Evolutionary conservation across 2,797 vertebrate species (phyloP).

Genomic region (Hypotaenidia okinawae): DNA sequence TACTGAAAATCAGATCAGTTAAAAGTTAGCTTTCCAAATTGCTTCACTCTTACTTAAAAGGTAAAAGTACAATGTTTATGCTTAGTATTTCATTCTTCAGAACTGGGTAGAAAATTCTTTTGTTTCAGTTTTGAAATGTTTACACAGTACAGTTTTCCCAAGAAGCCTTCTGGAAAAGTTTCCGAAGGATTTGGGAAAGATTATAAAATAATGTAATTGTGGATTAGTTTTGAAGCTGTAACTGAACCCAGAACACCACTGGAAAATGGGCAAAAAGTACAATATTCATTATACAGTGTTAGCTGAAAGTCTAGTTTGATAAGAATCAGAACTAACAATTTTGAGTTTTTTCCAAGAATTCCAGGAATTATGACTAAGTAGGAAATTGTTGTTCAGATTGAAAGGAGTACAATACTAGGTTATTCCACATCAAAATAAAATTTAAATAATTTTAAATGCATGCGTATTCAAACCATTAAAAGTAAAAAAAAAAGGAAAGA

Average conservation of each 20-base stretch:
- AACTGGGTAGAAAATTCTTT: constrained; percentile 3
- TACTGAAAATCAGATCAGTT: constrained; percentile 11
- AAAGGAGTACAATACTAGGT: background rate
- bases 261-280: constrained; percentile 10
- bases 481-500: background rate
- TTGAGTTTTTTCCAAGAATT: constrained; percentile 7
- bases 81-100: background rate
- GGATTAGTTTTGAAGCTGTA: constrained; percentile 43
- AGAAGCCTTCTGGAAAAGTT: constrained; percentile 30
- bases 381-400: background rate
- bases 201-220: constrained; percentile 25
- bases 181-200: constrained; percentile 31
- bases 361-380: background rate
- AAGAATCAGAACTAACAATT: background rate
- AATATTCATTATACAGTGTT: background rate
- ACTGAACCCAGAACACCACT: background rate
- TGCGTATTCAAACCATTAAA: background rate
- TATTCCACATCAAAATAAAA: background rate
- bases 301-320: background rate
- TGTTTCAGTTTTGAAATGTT: constrained; percentile 40
- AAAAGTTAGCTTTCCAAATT: constrained; percentile 25
- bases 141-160: constrained; percentile 21
- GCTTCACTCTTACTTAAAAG: background rate
- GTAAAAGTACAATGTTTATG: background rate
- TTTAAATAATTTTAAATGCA: background rate